Conservation (phyloP, 2,888 invertebrate genomes). For the Steinernema scapterisci region DNA sequence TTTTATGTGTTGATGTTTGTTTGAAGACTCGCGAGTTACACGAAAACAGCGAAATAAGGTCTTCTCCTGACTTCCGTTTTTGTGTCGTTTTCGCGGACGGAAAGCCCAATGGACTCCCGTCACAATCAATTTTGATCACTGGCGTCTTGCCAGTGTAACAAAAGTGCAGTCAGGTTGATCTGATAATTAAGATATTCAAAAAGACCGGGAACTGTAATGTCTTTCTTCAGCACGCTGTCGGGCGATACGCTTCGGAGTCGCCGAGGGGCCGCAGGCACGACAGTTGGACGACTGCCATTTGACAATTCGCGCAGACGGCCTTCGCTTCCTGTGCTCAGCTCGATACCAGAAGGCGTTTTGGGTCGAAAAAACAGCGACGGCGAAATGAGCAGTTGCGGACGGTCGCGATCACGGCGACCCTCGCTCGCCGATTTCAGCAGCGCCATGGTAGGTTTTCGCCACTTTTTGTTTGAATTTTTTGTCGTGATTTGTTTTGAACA, state of each 20-base stretch:
- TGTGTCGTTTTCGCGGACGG: not conserved
- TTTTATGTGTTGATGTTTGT: not conserved
- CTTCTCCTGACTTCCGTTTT: not conserved
- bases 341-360: slow-evolving; percentile 30
- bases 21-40: not conserved
- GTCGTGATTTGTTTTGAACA: too few species aligned
- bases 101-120: not conserved
- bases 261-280: slow-evolving; percentile 13
- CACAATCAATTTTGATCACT: slow-evolving; percentile 26
- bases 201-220: not conserved
- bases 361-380: slow-evolving; percentile 22
- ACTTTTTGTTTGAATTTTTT: not conserved
- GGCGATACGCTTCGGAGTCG: not conserved
- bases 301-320: slow-evolving; percentile 23
- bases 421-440: slow-evolving; percentile 24
- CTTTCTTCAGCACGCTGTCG: slow-evolving; percentile 24
- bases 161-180: not conserved
- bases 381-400: slow-evolving; percentile 30
- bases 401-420: slow-evolving; percentile 27
- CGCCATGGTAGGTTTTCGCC: slow-evolving; percentile 14
- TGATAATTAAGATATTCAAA: not conserved
- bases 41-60: not conserved
- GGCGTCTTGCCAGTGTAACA: slow-evolving; percentile 22
- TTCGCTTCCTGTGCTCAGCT: slow-evolving; percentile 22
- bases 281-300: slow-evolving; percentile 18